Evolutionary conservation across 2,113 vertebrate species (phyloP), one percentile per base, ranked within the genome.

Genomic region (Capreolus pygargus): DNA sequence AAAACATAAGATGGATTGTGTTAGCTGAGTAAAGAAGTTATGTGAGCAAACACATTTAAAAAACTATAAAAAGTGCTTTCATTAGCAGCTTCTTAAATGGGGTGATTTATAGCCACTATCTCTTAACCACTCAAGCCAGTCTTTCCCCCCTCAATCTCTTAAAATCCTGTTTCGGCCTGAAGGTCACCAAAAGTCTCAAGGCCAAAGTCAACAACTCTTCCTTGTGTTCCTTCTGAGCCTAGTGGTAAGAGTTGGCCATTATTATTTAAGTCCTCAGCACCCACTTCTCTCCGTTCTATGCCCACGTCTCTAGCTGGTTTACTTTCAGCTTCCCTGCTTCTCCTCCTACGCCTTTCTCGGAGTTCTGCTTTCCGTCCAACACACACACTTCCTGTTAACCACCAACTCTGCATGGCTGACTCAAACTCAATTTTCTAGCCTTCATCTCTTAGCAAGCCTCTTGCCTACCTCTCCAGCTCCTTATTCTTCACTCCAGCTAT

Each of bases 1-100:
- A 99, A 98, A 52, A 98, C 50, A 98, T 96, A 96, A 96, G 91
- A 93, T 93, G 74, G 70, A 91, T 89, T 19, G 16, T 74, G 57
- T 95, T 76, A 97, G 91, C 57, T 86, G 86, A 91, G 50, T 45
- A 55, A 93, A 58, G 36, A 82, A 12, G 36, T 43, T 13, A 25
- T 1, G 12, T n/a, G 39, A 85, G 67, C n/a, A 92, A 95, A 96
- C 16, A 74, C 21, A 87, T 27, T 96, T 67, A 25, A 16, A 55
- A 43, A 90, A 89, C 55, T 39, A 28, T 30, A 61, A 57, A 70
- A 60, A 86, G 39, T 36, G 81, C 93, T 84, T 55, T 94, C 55
- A 39, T 14, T 7, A 89, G 30, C 61, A 91, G 57, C 83, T 85
- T 81, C 55, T 79, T 52, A 33, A 58, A 54, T 23, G 2, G 21